Base-by-base conservation (phyloP, 2,888 invertebrate species). In the Dicranocentrus wangi region DNA sequence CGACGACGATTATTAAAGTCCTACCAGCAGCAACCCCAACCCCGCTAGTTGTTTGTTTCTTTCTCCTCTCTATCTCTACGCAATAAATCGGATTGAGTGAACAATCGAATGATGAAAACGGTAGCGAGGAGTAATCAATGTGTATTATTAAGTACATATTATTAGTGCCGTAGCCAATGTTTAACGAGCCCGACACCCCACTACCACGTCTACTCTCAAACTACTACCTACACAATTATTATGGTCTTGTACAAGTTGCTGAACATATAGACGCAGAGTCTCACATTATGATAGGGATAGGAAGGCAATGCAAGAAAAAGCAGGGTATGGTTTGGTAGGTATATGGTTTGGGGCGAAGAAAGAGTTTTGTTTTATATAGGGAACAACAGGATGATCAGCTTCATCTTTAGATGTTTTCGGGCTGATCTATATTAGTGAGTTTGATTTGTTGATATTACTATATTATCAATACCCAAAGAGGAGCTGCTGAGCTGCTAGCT, bases 131-230 rank as follows among this genome's bases (percentile, higher is more conserved):
- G 58, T 61, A 77, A 77, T 77, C 77, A 69, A 51, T 60, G 69
- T 28, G 47, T 77, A 69, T 77, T 60, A 77, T 77, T 77, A 77
- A 51, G 77, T 69, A 76, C 21, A 55, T 63, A 77, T 77, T 69
- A 77, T 77, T 77, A 69, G 69, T 53, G 51, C 51, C 61, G 17
- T 55, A 51, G 61, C 60, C 69, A 77, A 77, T 76, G 69, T 77
- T 77, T 77, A 77, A 69, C 69, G 76, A 61, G 68, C 63, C 77
- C 77, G 77, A 77, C 69, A 77, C 69, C 77, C 77, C 55, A 69
- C 76, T 25, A n/a, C n/a, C n/a, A n/a, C n/a, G n/a, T n/a, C n/a
- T n/a, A n/a, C n/a, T n/a, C n/a, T n/a, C n/a, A n/a, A n/a, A n/a
- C n/a, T n/a, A n/a, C n/a, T n/a, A 58, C 25, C 76, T 68, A 76